phyloP scores from a whole-genome alignment of 2,113 vertebrate genomes.

The Melanotaenia duboulayi region DNA sequence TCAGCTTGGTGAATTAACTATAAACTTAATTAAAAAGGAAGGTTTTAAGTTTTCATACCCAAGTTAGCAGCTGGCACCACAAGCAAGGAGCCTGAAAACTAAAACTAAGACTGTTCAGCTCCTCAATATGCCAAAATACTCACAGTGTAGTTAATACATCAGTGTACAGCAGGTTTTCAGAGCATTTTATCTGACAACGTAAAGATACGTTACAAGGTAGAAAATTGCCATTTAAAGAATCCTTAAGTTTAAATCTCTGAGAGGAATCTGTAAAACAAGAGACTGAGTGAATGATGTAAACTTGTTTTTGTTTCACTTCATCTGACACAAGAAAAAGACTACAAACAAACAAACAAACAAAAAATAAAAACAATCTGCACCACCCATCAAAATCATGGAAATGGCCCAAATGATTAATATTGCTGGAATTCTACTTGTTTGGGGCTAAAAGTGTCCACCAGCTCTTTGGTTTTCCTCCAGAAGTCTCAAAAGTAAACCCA shows the following conservation, averaged over 20 bases:
- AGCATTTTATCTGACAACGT: too few species aligned
- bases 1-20: too few species aligned
- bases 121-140: too few species aligned
- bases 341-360: too few species aligned
- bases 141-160: too few species aligned
- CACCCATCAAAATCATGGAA: background rate
- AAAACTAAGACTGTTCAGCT: too few species aligned
- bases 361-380: too few species aligned
- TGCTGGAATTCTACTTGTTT: background rate
- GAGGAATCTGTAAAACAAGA: background rate
- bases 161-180: too few species aligned
- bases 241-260: background rate
- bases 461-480: background rate
- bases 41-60: too few species aligned
- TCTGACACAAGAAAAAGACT: background rate
- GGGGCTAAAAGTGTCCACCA: background rate
- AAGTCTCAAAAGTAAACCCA: constrained; percentile 15
- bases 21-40: too few species aligned
- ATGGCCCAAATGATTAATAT: constrained; percentile 20
- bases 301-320: background rate
- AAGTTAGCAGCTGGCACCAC: too few species aligned
- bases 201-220: background rate
- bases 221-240: background rate
- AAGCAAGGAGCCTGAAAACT: too few species aligned
- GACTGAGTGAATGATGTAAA: background rate